Conservation (phyloP, 2,797 vertebrate species). For the Poecilia wingei region DNA sequence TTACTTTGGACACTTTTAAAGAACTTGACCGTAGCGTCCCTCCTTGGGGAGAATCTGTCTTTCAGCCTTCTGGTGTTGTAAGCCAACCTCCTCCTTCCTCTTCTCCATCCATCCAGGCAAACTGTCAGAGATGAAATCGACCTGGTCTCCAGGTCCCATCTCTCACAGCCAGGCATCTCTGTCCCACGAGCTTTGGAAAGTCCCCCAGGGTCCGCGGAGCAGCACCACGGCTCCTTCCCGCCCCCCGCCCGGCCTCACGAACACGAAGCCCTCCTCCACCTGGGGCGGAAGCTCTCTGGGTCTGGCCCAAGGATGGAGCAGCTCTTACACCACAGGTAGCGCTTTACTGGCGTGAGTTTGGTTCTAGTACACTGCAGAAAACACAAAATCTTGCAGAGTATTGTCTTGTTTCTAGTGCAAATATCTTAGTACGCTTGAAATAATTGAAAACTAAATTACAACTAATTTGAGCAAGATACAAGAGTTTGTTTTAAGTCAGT, state of each 20-base stretch:
- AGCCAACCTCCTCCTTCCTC: slow-evolving; percentile 7
- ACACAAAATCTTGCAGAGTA: too few relatives aligned
- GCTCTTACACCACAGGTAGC: slow-evolving; percentile 93
- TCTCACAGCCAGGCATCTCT: slow-evolving; percentile 94
- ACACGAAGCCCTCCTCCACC: slow-evolving; percentile 93
- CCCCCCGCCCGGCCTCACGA: slow-evolving; percentile 94
- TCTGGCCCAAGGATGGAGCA: slow-evolving; percentile 90
- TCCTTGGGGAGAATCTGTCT: slow-evolving; percentile 18
- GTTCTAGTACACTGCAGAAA: not conserved
- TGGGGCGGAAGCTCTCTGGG: slow-evolving; percentile 94
- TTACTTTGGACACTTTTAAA: slow-evolving; percentile 9
- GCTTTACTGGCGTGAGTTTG: not conserved
- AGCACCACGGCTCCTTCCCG: slow-evolving; percentile 91
- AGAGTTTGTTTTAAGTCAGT: too few relatives aligned
- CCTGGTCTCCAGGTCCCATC: slow-evolving; percentile 94
- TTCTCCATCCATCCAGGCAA: slow-evolving; percentile 83
- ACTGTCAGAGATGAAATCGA: slow-evolving; percentile 96
- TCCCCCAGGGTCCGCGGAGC: slow-evolving; percentile 86
- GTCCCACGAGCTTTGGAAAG: slow-evolving; percentile 98
- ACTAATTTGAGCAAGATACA: too few relatives aligned
- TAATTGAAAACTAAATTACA: too few relatives aligned
- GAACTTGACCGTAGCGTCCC: slow-evolving; percentile 5
- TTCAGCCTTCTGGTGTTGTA: not conserved
- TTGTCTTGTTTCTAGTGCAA: not conserved
- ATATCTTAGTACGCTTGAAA: not conserved